Base-by-base conservation (phyloP, 1,140 invertebrate species). In the Zaprionus tsacasi region DNA sequence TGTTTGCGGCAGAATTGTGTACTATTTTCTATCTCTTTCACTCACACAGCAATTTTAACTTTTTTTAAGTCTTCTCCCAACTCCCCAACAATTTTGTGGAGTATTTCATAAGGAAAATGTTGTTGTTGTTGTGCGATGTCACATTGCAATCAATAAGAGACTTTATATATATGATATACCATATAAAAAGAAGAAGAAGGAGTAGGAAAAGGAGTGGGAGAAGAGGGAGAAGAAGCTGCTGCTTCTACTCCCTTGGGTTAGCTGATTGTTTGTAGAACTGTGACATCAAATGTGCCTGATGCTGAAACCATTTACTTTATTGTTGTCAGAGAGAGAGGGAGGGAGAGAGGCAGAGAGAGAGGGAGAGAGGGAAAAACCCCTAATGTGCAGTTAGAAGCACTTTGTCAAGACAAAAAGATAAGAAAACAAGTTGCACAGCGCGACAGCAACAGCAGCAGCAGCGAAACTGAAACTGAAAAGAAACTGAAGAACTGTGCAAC, bases 311-410 rank as follows among this genome's bases (percentile, higher is more conserved):
- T 70, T 70, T 64, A 36, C 59, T 64, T 70, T 70, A 70, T 70
- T 64, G 50, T 64, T 70, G 68, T 55, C 25, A 15, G 36, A 56
- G 48, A 40, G 17, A 30, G 17, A 17, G 48, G 33, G 17, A 30
- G 17, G 13, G 17, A 52, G 12, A 12, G 12, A 13, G 21, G 13
- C 13, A 54, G 21, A 12, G 13, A 6, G 8, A 33, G 10, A 38
- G 17, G 35, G 27, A 25, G 45, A 2, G 12, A 0, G 40, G n/a
- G 64, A n/a, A 48, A 57, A 36, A 55, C 52, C 60, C 60, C 69
- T 50, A 80, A 83, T 80, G 81, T 83, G 78, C 81, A 80, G 69
- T 85, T 80, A 77, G 73, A 72, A 83, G 77, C 81, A 77, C 79
- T 85, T 83, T 83, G 81, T 83, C 69, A 73, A 15, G 72, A 59